Conservation (phyloP, 2,797 vertebrate genomes). For the Mastacembelus armatus region DNA sequence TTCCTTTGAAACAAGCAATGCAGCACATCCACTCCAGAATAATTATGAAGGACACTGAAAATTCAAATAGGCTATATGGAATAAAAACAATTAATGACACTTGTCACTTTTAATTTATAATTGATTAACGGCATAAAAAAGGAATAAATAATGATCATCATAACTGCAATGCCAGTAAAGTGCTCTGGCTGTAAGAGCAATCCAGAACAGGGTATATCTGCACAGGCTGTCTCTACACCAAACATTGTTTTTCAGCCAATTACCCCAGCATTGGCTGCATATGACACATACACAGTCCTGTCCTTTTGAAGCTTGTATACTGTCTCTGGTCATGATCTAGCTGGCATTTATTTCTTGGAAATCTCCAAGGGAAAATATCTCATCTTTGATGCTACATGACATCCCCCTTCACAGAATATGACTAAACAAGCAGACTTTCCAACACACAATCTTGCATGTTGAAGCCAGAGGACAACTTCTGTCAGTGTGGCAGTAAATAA, state of each 20-base stretch:
- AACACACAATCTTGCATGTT: constrained; percentile 29
- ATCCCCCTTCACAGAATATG: constrained; percentile 63
- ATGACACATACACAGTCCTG: constrained; percentile 56
- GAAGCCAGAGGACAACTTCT: constrained; percentile 62
- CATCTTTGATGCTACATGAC: constrained; percentile 73
- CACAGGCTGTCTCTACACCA: constrained; percentile 36
- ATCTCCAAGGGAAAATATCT: constrained; percentile 69
- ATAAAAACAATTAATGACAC: constrained; percentile 39
- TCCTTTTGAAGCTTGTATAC: constrained; percentile 71
- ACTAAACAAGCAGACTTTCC: constrained; percentile 67
- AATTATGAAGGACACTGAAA: constrained; percentile 40
- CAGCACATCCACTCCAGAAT: constrained; percentile 21
- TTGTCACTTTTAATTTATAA: constrained; percentile 33
- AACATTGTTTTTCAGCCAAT: constrained; percentile 66
- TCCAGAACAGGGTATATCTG: constrained; percentile 20
- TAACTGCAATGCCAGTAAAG: constrained; percentile 16
- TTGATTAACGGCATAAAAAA: constrained; percentile 27
- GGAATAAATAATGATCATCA: constrained; percentile 33
- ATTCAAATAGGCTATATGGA: constrained; percentile 37
- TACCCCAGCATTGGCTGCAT: constrained; percentile 47
- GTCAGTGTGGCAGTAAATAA: constrained; percentile 61
- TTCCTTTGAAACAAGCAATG: constrained; percentile 53
- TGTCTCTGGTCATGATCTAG: constrained; percentile 67
- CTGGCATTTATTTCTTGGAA: constrained; percentile 74
- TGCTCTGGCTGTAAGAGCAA: constrained; percentile 21